Percentiles rank a stretch among this genome's conserved stretches.
Evolutionary conservation across 2,888 invertebrate species (phyloP).

Genomic region (Rotaria macrura): DNA sequence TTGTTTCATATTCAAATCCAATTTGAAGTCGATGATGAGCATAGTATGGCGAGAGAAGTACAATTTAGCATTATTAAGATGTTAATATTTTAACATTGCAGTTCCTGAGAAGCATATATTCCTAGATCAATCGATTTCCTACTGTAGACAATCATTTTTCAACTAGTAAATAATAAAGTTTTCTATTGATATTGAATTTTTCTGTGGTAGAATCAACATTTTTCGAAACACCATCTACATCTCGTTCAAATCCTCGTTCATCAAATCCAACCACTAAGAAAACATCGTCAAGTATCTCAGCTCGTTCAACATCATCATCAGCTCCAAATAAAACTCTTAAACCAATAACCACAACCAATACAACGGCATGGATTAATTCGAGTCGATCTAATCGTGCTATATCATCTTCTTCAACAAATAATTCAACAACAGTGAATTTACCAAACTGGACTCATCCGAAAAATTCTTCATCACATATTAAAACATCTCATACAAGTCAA

Average conservation of each 20-base stretch:
- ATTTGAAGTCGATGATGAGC: too few relatives aligned
- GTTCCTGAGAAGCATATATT: too few relatives aligned
- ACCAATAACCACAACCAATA: not conserved
- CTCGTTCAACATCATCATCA: slow-evolving; percentile 15
- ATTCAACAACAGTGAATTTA: not conserved
- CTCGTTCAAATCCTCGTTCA: not conserved
- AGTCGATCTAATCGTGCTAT: not conserved
- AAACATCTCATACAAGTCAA: not conserved
- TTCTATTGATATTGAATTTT: too few relatives aligned
- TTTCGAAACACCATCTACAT: too few relatives aligned
- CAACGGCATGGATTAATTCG: not conserved
- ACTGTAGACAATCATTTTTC: too few relatives aligned
- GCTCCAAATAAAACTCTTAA: not conserved
- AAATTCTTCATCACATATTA: not conserved
- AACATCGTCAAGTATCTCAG: not conserved
- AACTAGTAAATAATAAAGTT: too few relatives aligned
- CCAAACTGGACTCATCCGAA: not conserved
- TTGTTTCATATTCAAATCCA: too few relatives aligned
- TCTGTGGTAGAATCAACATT: too few relatives aligned
- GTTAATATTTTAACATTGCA: too few relatives aligned
- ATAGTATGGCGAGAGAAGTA: too few relatives aligned
- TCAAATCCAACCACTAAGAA: not conserved
- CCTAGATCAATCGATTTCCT: too few relatives aligned
- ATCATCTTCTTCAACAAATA: not conserved
- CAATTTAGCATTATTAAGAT: too few relatives aligned